Base-by-base conservation (phyloP, 1,140 invertebrate species). In the Bombus polaris region DNA sequence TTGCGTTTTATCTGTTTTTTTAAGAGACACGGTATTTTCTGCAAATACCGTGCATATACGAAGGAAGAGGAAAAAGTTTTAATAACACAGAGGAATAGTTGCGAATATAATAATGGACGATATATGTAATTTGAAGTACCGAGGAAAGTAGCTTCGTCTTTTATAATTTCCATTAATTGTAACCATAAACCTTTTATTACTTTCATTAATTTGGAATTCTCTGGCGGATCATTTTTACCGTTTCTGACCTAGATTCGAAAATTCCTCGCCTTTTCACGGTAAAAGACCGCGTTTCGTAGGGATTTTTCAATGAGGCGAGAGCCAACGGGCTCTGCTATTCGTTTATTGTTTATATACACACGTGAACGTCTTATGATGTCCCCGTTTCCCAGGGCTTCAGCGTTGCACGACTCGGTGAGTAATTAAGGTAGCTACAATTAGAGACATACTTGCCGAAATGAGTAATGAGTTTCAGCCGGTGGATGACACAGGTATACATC, bases 391-490 rank as follows among this genome's bases (percentile, higher is more conserved):
- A 37, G 62, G 13, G 44, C 25, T 25, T n/a, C 79, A 22, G 37
- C n/a, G 44, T 68, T 82, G 25, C 79, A 35, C 71, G 59, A 62
- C 35, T 9, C n/a, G 47, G 73, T 66, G 85, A 87, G 85, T 78
- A 87, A 87, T 87, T 87, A 87, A 87, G 81, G 81, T 65, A 78
- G 65, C 53, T n/a, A 74, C 85, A 87, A 87, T 87, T 87, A 87
- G 81, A 70, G 81, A 87, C 81, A 78, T 77, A 73, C 72, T 78
- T 70, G n/a, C 59, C 66, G 79, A 82, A 86, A 81, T 81, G 78
- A 86, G 84, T 88, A 77, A 82, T 82, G 87, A 88, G 79, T 78
- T 86, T 81, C 79, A 82, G 70, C 66, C 70, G 70, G 25, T 35
- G 47, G 87, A 66, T 74, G 85, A 87, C 83, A 83, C 81, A 57